Conservation (phyloP, 2,113 vertebrate species). For the Scalopus aquaticus region DNA sequence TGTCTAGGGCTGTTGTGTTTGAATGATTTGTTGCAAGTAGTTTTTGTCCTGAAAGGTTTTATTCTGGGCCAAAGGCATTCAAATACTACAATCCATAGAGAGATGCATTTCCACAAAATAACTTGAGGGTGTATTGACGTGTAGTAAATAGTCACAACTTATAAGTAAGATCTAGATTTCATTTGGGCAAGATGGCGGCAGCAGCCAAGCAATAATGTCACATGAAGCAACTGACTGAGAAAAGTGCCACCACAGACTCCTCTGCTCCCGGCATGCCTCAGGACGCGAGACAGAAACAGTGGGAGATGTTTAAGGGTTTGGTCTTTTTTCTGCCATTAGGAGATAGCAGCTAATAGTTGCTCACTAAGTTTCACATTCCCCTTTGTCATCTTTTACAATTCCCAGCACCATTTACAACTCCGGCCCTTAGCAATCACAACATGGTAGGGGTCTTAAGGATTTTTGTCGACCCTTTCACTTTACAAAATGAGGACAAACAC, state of each 20-base stretch:
- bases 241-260: not conserved
- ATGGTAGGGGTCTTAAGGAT: not conserved
- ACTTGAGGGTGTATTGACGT: slow-evolving; percentile 44
- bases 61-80: slow-evolving; percentile 47
- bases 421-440: not conserved
- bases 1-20: slow-evolving; percentile 24
- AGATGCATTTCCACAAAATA: slow-evolving; percentile 4
- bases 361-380: not conserved
- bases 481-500: not conserved
- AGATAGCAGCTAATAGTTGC: not conserved
- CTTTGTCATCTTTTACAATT: not conserved
- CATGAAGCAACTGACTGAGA: not conserved
- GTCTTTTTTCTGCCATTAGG: not conserved
- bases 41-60: slow-evolving; percentile 49
- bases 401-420: not conserved
- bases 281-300: not conserved
- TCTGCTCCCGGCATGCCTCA: not conserved
- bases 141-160: slow-evolving; percentile 33
- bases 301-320: not conserved
- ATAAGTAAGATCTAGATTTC: slow-evolving; percentile 32
- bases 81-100: not conserved
- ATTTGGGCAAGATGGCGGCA: not conserved
- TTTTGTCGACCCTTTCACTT: not conserved
- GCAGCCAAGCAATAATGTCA: not conserved
- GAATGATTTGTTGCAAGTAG: slow-evolving; percentile 45